Base-by-base conservation (phyloP, 2,888 invertebrate genomes). In the Coelopa pilipes region DNA sequence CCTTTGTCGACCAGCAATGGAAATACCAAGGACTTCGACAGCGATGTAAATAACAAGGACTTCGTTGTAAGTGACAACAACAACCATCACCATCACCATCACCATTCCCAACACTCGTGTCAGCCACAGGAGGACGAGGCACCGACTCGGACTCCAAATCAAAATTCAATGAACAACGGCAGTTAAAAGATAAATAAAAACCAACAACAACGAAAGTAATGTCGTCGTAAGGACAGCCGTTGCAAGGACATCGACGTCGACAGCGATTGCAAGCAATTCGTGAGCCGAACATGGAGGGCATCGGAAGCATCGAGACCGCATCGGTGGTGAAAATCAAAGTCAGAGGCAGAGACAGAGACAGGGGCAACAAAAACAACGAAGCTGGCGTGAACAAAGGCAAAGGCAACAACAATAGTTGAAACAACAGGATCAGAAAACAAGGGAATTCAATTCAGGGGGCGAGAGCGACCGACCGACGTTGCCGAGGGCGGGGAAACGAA, bases 151-250 rank as follows among this genome's bases (percentile, higher is more conserved):
- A 21, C 1, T 21, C 19, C 19, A 59, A 59, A 21, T 59, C 13
- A 4, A 59, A 59, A 59, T 59, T 59, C 57, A 59, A 59, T 59
- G 19, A 59, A 59, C 57, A 21, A 21, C 19, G 57, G 21, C 5
- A 59, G n/a, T 21, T 59, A 59, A 17, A 59, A 59, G 57, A 24
- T 59, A 21, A 21, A 59, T 24, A 21, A 59, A 21, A 59, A 10
- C 1, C 57, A 19, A 59, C 19, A 59, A 59, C 21, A 59, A 12
- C 1, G 10, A 59, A 24, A 21, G 1, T n/a, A 49, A 11, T 9
- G 13, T 49, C 15, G n/a, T 9, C 3, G 13, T 59, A 13, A 19
- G 24, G 57, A 59, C 19, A 13, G 21, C 24, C 1, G 4, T 13
- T 21, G 57, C 10, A 19, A 59, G 57, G n/a, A 21, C 21, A 1